Evolutionary conservation across 2,113 vertebrate species (phyloP), one percentile per base, ranked within the genome.

Genomic region (Rhinichthys klamathensis): DNA sequence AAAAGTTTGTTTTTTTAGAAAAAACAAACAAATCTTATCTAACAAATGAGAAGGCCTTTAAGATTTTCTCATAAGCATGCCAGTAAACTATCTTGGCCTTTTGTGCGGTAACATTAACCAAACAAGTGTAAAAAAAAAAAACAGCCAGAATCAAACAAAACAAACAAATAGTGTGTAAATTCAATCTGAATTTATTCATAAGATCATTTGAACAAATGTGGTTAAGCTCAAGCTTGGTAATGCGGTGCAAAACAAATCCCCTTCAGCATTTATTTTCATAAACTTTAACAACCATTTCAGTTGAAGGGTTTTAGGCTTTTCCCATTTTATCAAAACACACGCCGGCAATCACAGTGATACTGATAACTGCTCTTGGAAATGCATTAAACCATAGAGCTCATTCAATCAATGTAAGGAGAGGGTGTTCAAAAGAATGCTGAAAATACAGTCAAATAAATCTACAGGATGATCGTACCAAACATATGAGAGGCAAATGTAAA

Each of bases 341-440:
- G 91, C 85, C 89, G 84, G 89, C 92, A 93, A 93, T 94, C 94
- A 93, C 91, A 91, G 90, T 87, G 89, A 93, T 30, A 30, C 30
- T 30, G 30, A 30, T 92, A 91, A 91, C 90, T 91, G 90, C 87
- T 89, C 90, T 93, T 93, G 91, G 93, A 94, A 93, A 94, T 92
- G 91, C 92, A 93, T 94, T 92, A 92, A 73, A 90, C 92, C 91
- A 92, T 91, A 92, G 90, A 90, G 87, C 91, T 92, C 92, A 90
- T 92, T 94, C 93, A 91, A 92, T 93, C 93, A 92, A 87, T 91
- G 87, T 86, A 92, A 92, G 87, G 90, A 90, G 91, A 92, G 90
- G 91, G 86, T 84, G 77, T 87, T 87, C 35, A 30, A 67, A 72
- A 54, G 56, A 89, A 87, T 86, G 86, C 86, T 84, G 25, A 89